Base-by-base conservation (phyloP, 2,797 vertebrate species). In the Moxostoma hubbsi region DNA sequence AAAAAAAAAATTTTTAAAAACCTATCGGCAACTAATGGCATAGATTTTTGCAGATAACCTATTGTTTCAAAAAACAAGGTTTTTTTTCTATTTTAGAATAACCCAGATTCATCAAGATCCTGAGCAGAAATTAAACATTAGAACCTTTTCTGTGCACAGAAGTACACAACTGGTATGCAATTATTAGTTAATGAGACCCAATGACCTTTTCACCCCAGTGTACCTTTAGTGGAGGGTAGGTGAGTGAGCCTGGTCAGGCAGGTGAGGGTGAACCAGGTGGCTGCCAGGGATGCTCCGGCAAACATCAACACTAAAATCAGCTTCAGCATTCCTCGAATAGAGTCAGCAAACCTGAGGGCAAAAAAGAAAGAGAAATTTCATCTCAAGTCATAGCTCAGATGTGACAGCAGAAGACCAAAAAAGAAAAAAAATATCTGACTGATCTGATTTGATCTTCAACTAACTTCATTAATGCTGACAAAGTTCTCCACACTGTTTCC, bases 181-280 rank as follows among this genome's bases (percentile, higher is more conserved):
- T 36, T 36, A 36, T 36, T 36, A 36, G 36, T 36, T 36, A 36
- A 36, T 36, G 36, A 36, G 36, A 36, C 4, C 36, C 36, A 36
- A 36, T 36, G 77, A 43, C 46, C 46, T 68, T 74, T 73, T 69
- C 69, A 79, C 54, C 75, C 80, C 64, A 75, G 84, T 84, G 81
- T 90, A 99, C 98, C 98, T 96, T 95, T 93, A 15, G 96, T 98
- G 89, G 98, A 93, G 86, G 97, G 97, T n/a, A 99, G 94, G 87
- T 99, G 96, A 67, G 97, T 98, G 86, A 97, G 89, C 67, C 88
- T 94, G 88, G 88, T 96, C 84, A 98, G 87, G 87, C 97, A 98
- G 81, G 96, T 99, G 84, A 99, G 94, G 9, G 98, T 98, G 86
- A 98, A 98, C 98, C 98, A 99, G 0, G 96, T 97, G 59, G 98